Conservation (phyloP, 2,888 invertebrate genomes). For the Microdon myrmicae region DNA sequence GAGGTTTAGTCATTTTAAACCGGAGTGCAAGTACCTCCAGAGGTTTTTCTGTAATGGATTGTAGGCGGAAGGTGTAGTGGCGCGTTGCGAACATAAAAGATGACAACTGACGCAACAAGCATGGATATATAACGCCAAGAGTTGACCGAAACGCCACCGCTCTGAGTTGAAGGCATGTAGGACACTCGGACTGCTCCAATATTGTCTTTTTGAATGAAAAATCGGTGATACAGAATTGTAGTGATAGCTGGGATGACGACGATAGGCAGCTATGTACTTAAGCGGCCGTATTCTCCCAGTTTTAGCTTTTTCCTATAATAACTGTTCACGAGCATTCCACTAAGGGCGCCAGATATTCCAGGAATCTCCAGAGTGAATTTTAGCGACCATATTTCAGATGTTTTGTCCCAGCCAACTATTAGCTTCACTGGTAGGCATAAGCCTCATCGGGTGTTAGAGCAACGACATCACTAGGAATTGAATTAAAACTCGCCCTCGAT, state of each 20-base stretch:
- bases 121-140: slow-evolving; percentile 72
- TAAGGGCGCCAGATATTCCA: slow-evolving; percentile 68
- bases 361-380: slow-evolving; percentile 69
- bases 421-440: slow-evolving; percentile 70
- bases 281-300: slow-evolving; percentile 70
- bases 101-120: slow-evolving; percentile 71
- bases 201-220: slow-evolving; percentile 71
- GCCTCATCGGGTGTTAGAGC: slow-evolving; percentile 71
- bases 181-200: slow-evolving; percentile 70
- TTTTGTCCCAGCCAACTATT: slow-evolving; percentile 71
- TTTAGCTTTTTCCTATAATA: slow-evolving; percentile 73
- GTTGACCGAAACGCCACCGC: slow-evolving; percentile 70
- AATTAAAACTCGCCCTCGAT: slow-evolving; percentile 63
- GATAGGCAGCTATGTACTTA: slow-evolving; percentile 73
- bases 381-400: slow-evolving; percentile 71
- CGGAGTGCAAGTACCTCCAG: slow-evolving; percentile 70
- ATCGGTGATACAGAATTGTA: slow-evolving; percentile 70
- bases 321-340: slow-evolving; percentile 73
- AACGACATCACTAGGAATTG: slow-evolving; percentile 73
- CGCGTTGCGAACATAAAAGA: slow-evolving; percentile 73
- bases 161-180: slow-evolving; percentile 74
- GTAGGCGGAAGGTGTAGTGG: slow-evolving; percentile 73
- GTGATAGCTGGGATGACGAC: slow-evolving; percentile 71
- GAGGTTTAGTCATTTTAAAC: slow-evolving; percentile 69
- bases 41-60: slow-evolving; percentile 71